phyloP scores from a whole-genome alignment of 2,113 vertebrate genomes.

The Stercorarius parasiticus region DNA sequence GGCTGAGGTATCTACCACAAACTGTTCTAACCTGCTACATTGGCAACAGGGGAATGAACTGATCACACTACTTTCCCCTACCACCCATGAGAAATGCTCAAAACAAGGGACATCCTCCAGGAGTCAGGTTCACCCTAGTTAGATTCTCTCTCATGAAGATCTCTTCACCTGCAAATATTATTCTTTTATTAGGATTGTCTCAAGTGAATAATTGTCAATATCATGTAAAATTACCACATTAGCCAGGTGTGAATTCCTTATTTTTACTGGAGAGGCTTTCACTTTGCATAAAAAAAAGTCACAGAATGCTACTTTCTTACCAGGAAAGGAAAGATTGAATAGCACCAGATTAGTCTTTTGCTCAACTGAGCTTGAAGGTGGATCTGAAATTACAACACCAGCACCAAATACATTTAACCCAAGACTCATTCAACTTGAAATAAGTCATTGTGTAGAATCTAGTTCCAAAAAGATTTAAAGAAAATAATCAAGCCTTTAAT shows the following conservation, averaged over 20 bases:
- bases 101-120: background rate
- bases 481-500: conserved; percentile 38
- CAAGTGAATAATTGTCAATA: background rate
- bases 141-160: background rate
- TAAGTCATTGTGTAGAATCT: background rate
- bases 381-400: background rate
- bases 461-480: background rate
- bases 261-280: background rate
- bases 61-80: background rate
- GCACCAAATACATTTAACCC: background rate
- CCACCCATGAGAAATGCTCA: background rate
- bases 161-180: background rate
- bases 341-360: background rate
- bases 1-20: background rate
- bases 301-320: background rate
- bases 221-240: background rate
- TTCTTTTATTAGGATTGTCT: background rate
- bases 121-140: background rate
- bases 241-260: background rate
- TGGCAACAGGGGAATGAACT: background rate
- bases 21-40: background rate
- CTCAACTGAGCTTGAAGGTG: background rate
- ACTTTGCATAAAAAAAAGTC: background rate
- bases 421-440: conserved; percentile 33
- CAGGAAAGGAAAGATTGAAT: background rate